A percentile compares a stretch with the other conserved stretches of the same genome.
phyloP scores from a whole-genome alignment of 2,888 invertebrate genomes.

The Heliconius charithonia region DNA sequence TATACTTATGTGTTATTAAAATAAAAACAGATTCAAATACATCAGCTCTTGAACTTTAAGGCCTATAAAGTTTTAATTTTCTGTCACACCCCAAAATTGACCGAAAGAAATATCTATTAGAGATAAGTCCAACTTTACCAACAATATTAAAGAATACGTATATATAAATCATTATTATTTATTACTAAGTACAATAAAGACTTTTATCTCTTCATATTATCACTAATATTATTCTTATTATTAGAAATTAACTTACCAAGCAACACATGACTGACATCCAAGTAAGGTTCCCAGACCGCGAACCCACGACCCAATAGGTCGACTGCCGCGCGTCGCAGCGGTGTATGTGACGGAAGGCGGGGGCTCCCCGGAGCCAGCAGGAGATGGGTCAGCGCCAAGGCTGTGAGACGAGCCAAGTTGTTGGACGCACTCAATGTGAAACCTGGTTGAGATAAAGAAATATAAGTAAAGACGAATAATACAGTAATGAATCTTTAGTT shows the following conservation, averaged over 20 bases:
- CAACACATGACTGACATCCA: conserved; percentile 76
- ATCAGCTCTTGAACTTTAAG: too few species aligned
- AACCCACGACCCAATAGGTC: conserved; percentile 98
- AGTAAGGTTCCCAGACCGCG: conserved; percentile 99
- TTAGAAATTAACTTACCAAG: conserved; percentile 58
- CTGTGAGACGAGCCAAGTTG: conserved; percentile 95
- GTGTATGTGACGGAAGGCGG: conserved; percentile 95
- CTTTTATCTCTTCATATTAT: too few species aligned
- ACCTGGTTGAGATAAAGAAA: conserved; percentile 54
- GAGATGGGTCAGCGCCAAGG: conserved; percentile 96
- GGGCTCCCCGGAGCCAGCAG: conserved; percentile 93
- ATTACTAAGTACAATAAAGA: too few species aligned
- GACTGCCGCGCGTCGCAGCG: conserved; percentile 97
- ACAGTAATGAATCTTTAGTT: too few species aligned
- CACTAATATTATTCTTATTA: neutral
- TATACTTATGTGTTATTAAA: too few species aligned
- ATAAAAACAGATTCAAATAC: too few species aligned
- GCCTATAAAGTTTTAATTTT: too few species aligned
- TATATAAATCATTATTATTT: too few species aligned
- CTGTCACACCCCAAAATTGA: too few species aligned
- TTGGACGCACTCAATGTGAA: conserved; percentile 85
- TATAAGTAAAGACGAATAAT: neutral
- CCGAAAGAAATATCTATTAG: too few species aligned
- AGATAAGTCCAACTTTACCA: too few species aligned
- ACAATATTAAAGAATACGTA: too few species aligned